Conservation (phyloP, 1,140 invertebrate species). For the Heliothis subflexa region DNA sequence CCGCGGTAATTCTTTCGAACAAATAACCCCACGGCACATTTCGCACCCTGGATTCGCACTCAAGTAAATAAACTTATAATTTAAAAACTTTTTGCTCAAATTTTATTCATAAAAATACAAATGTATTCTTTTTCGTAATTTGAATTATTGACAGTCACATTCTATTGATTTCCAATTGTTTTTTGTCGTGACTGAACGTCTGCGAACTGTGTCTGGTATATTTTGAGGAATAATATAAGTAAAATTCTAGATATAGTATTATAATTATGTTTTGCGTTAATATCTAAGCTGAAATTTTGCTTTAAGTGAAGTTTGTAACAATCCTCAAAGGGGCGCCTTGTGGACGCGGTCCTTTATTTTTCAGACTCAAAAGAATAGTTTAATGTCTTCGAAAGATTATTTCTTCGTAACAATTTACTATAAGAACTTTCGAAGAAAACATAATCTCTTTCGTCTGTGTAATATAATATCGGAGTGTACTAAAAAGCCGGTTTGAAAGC, state of each 20-base stretch:
- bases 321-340: conserved; percentile 60
- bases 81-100: too few species aligned
- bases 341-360: conserved; percentile 57
- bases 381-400: conserved; percentile 72
- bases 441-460: conserved; percentile 59
- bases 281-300: conserved; percentile 55
- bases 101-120: neutral
- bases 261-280: conserved; percentile 61
- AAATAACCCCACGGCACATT: too few species aligned
- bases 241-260: conserved; percentile 48
- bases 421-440: conserved; percentile 75
- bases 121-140: conserved; percentile 34
- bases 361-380: conserved; percentile 56
- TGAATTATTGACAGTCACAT: conserved; percentile 37
- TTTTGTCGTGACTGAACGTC: conserved; percentile 39
- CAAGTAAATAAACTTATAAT: too few species aligned
- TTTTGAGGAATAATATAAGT: conserved; percentile 52
- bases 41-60: too few species aligned
- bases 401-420: conserved; percentile 66
- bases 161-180: conserved; percentile 50
- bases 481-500: conserved; percentile 67
- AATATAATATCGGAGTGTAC: conserved; percentile 61
- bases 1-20: too few species aligned
- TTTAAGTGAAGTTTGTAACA: conserved; percentile 54
- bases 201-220: conserved; percentile 38